These are phyloP conservation scores for Erythrocercus mccallii DNA, from an alignment of 2,113 vertebrate genomes.

Conservation along the genomic window DNA sequence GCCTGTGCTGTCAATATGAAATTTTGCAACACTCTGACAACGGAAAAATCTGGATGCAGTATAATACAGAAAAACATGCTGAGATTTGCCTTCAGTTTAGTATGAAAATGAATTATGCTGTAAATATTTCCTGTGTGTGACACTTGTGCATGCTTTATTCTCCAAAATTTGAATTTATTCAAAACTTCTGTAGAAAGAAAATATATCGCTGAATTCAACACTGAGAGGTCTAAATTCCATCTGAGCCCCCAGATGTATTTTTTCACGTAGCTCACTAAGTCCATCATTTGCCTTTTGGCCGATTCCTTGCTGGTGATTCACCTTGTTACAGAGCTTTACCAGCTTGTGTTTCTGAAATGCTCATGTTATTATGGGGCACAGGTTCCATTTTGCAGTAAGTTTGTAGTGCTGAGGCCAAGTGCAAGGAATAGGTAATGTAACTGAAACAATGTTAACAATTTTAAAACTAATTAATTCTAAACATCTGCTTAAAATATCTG, in stretches of 20 bases:
- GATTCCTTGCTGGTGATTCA: background rate
- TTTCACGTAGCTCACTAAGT: background rate
- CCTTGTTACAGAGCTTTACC: background rate
- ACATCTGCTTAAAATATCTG: background rate
- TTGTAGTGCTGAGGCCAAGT: background rate
- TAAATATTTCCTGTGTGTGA: slow-evolving; percentile 41
- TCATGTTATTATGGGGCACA: background rate
- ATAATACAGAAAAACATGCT: slow-evolving; percentile 31
- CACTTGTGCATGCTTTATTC: slow-evolving; percentile 5
- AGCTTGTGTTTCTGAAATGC: background rate
- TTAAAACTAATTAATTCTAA: background rate
- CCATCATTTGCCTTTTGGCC: background rate
- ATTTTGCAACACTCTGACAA: slow-evolving; percentile 50
- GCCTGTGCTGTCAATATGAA: slow-evolving; percentile 50
- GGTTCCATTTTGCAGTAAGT: background rate
- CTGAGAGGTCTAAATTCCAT: background rate
- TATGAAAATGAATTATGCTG: background rate
- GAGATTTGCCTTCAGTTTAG: background rate
- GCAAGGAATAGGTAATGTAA: background rate
- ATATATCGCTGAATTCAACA: background rate
- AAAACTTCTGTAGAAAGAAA: slow-evolving; percentile 15
- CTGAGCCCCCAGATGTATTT: background rate
- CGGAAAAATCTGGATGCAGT: slow-evolving; percentile 52
- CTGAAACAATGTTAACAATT: background rate
- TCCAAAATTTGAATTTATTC: slow-evolving; percentile 35